Base-by-base conservation (phyloP, 2,888 invertebrate genomes). In the Automeris io region DNA sequence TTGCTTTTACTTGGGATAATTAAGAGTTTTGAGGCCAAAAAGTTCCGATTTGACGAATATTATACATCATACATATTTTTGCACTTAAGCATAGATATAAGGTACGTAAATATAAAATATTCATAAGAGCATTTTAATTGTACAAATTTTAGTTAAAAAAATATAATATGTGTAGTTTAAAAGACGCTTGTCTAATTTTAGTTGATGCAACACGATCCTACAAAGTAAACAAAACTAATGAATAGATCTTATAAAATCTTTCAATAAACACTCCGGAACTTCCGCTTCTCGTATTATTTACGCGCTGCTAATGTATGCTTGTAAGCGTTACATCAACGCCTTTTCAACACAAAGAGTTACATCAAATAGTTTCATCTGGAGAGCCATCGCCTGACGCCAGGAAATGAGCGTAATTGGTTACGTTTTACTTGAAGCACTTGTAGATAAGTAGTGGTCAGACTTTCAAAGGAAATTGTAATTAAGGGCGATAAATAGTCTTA, bases 321-420 rank as follows among this genome's bases (percentile, higher is more conserved):
- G 34, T 24, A 41, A 38, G 33, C 35, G 37, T 54, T 46, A 41
- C 39, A 35, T 47, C 48, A 42, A 39, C 45, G 42, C 38, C 41
- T 44, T 45, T 43, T 47, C 40, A 47, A 40, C 46, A 29, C 37
- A 33, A 24, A 23, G 29, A 33, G 31, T 45, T 46, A 51, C 41
- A 42, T 50, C 43, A 43, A 46, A 53, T 33, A 39, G 26, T 44
- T 47, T 45, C 42, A 50, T 47, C 42, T 47, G 12, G 31, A 42
- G 41, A 43, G 26, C 34, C 26, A 34, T 33, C 22, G 21, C 33
- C 37, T 34, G 19, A 38, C 40, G 16, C 18, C 37, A 47, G 49
- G 45, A 47, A 47, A 35, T 39, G 35, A 29, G 42, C 42, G 37
- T 43, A 25, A 45, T 33, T 37, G 37, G 31, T 40, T 37, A 37